These are phyloP conservation scores for Glaucomys volans DNA, from an alignment of 2,113 vertebrate genomes.

Conservation along the genomic window DNA sequence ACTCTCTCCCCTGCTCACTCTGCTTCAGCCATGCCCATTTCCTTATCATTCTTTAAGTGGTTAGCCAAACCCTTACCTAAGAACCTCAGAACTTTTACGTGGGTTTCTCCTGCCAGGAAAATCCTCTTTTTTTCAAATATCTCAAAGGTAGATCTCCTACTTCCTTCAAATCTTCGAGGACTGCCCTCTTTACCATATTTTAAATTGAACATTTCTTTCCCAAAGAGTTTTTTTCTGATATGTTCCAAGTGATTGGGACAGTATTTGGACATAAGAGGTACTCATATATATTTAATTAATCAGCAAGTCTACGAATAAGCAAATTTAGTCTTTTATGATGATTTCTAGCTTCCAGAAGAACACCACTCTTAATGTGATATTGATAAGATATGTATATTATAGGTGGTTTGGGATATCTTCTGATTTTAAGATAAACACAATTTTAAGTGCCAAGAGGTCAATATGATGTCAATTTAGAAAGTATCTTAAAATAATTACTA, in stretches of 20 bases:
- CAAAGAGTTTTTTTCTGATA: neutral
- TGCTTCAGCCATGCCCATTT: neutral
- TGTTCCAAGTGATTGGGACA: conserved; percentile 12
- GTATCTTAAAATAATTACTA: conserved; percentile 28
- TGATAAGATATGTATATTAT: neutral
- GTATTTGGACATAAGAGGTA: neutral
- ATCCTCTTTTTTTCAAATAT: neutral
- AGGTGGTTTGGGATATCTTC: conserved; percentile 10
- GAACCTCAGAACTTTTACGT: neutral
- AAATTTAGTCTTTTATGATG: conserved; percentile 44
- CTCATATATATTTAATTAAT: conserved; percentile 49
- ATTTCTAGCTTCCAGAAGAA: neutral
- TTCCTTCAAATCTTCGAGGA: neutral
- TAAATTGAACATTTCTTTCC: neutral
- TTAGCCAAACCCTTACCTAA: neutral
- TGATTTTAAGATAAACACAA: conserved; percentile 47
- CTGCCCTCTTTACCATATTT: neutral
- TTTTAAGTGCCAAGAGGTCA: conserved; percentile 37
- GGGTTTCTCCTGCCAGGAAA: neutral
- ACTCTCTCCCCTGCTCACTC: neutral
- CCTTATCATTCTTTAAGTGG: neutral
- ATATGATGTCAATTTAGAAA: conserved; percentile 31
- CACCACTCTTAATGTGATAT: neutral
- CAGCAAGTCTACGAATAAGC: conserved; percentile 21
- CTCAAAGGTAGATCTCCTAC: neutral